Evolutionary conservation across 2,797 vertebrate species (phyloP), one percentile per base, ranked within the genome.

Genomic region (Lemur catta): DNA sequence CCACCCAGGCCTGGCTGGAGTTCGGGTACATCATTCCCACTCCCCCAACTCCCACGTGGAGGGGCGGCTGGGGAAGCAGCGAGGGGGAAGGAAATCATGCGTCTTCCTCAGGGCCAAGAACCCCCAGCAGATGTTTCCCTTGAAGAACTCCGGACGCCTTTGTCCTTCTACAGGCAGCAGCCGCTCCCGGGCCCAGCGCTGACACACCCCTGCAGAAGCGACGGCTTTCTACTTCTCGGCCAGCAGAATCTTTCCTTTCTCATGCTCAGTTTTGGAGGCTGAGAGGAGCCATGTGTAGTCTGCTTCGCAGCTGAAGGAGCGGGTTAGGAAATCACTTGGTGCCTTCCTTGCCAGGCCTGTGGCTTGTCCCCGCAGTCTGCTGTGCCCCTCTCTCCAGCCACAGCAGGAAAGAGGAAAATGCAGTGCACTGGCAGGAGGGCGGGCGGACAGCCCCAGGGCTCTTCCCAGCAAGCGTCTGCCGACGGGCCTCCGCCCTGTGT

Each of bases 51-150:
- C 48, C 35, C 17, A 63, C 71, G 43, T 0, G 0, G 63, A 89
- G 86, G 65, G 46, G 43, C 0, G 0, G 95, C 78, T 92, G 93
- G 95, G 92, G 97, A 96, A 80, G 22, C 55, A 26, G 9, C 1
- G 18, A 0, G 7, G 18, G 18, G 22, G 55, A 48, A 38, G 76
- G 78, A 90, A 82, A 89, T n/a, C 43, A 71, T 33, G 11, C 38
- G 4, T 55, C 72, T 0, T 55, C 74, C 76, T 82, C 46, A 35
- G 8, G 30, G 82, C 96, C 65, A 72, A 97, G 75, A 91, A 61
- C 43, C 33, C 94, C 87, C 88, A 75, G 18, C 0, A 0, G 35
- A 78, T 52, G 80, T 67, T 52, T 89, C 61, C 3, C 41, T 78
- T 94, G 38, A 11, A 67, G 71, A 92, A 48, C 14, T 1, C 48